These are phyloP conservation scores for Conomelus anceps DNA, from an alignment of 2,888 invertebrate genomes.

Conservation along the genomic window DNA sequence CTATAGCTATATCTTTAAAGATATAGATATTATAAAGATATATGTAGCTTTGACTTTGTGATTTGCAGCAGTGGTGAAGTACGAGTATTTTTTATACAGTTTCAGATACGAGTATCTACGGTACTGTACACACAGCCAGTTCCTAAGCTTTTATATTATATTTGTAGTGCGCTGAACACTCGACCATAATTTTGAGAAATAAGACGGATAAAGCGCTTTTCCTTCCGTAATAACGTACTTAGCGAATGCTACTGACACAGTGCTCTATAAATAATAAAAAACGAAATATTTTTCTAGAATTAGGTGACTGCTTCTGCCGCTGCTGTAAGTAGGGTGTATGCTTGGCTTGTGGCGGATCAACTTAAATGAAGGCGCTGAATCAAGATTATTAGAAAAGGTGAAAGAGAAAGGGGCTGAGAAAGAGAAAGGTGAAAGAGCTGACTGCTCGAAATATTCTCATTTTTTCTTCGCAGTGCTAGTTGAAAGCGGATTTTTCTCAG, in stretches of 20 bases:
- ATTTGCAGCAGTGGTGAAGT: no score
- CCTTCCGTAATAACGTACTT: neutral
- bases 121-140: neutral
- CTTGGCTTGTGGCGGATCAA: neutral
- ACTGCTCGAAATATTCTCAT: no score
- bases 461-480: no score
- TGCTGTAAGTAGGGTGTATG: neutral
- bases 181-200: neutral
- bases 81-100: no score
- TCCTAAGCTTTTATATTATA: neutral
- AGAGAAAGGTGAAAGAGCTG: no score
- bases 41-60: no score
- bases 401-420: no score
- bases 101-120: no score
- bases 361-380: neutral
- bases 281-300: neutral
- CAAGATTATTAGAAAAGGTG: neutral
- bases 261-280: neutral
- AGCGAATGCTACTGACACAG: neutral
- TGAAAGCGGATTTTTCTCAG: no score
- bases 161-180: neutral
- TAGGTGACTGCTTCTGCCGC: neutral
- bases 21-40: no score
- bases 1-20: no score
- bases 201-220: neutral